Conservation (phyloP, 2,888 invertebrate species). For the Cataglyphis albicans region DNA sequence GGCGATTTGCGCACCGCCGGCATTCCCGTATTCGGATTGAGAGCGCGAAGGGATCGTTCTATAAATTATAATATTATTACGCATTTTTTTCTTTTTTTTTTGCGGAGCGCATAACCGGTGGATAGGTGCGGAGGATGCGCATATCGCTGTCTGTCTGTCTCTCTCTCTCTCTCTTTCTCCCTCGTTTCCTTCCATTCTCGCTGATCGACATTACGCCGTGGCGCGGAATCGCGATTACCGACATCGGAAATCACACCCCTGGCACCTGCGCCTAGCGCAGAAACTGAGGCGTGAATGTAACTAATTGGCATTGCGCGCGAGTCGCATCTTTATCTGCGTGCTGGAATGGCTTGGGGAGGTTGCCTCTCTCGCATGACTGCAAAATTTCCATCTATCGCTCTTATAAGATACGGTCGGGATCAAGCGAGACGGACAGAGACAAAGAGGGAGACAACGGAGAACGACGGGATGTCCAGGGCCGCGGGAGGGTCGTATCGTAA, state of each 20-base stretch:
- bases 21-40: conserved; percentile 26
- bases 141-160: background rate
- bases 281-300: conserved; percentile 64
- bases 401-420: conserved; percentile 57
- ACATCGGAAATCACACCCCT: conserved; percentile 67
- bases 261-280: conserved; percentile 58
- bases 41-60: conserved; percentile 46
- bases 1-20: conserved; percentile 26
- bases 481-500: conserved; percentile 59
- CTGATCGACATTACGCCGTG: conserved; percentile 27
- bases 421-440: conserved; percentile 32
- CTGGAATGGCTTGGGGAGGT: conserved; percentile 51
- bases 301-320: conserved; percentile 74
- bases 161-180: background rate
- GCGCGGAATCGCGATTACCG: conserved; percentile 38
- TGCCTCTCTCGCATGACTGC: conserved; percentile 61
- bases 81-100: conserved; percentile 55
- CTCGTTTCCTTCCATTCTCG: background rate
- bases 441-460: conserved; percentile 32
- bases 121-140: conserved; percentile 22
- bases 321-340: conserved; percentile 48
- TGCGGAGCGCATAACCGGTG: conserved; percentile 37
- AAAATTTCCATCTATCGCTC: conserved; percentile 72
- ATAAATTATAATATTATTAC: conserved; percentile 70
- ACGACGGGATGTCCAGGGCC: conserved; percentile 34